Conservation (phyloP, 2,888 invertebrate species). For the Anoncus sp. region DNA sequence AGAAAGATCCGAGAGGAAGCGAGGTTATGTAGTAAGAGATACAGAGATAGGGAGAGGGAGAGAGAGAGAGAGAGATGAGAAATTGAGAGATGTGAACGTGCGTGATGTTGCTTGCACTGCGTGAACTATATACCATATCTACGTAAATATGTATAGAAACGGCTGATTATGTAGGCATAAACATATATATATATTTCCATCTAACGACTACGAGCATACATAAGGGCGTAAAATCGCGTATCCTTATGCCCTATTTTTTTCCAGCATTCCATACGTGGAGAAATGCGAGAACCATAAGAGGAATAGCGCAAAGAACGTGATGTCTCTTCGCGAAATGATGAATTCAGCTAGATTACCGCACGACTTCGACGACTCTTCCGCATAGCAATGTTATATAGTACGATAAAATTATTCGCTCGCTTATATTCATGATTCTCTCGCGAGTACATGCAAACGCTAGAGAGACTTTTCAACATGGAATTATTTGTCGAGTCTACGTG, state of each 20-base stretch:
- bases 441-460: slow-evolving; percentile 14
- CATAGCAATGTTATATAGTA: slow-evolving; percentile 26
- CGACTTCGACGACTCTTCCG: slow-evolving; percentile 9
- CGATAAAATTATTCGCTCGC: slow-evolving; percentile 55
- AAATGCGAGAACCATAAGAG: slow-evolving; percentile 49
- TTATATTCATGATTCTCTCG: slow-evolving; percentile 41
- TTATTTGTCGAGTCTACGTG: slow-evolving; percentile 24
- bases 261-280: background rate
- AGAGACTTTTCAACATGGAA: slow-evolving; percentile 13
- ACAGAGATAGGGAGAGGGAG: slow-evolving; percentile 50
- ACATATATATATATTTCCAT: slow-evolving; percentile 10
- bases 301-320: slow-evolving; percentile 71
- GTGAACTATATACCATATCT: slow-evolving; percentile 28
- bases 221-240: slow-evolving; percentile 14
- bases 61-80: slow-evolving; percentile 63
- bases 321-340: slow-evolving; percentile 68
- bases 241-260: slow-evolving; percentile 7
- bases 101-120: slow-evolving; percentile 38
- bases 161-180: too few relatives aligned
- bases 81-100: slow-evolving; percentile 46
- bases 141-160: too few relatives aligned
- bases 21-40: slow-evolving; percentile 35
- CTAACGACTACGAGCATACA: background rate
- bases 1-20: slow-evolving; percentile 45
- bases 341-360: slow-evolving; percentile 34